Conservation (phyloP, 2,797 vertebrate species). For the Erithacus rubecula region DNA sequence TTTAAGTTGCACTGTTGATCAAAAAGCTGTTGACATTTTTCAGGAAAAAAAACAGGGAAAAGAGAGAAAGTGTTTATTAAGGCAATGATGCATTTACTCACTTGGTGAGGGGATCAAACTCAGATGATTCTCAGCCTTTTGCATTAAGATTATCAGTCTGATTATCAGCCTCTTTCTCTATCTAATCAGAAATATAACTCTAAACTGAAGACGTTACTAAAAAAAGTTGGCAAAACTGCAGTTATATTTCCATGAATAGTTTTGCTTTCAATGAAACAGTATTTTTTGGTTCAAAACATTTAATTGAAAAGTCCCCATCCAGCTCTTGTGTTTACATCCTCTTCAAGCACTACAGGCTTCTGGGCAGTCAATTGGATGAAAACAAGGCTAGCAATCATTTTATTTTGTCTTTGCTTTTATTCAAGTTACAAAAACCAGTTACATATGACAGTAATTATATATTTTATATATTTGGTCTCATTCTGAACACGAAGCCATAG, state of each 20-base stretch:
- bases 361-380: not conserved
- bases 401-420: constrained; percentile 17
- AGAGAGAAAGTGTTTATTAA: not conserved
- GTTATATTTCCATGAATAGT: constrained; percentile 5
- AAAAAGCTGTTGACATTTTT: not conserved
- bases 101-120: not conserved
- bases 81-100: not conserved
- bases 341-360: not conserved
- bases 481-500: not conserved
- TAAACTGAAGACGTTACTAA: not conserved
- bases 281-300: constrained; percentile 28
- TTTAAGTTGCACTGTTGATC: not conserved
- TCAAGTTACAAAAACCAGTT: not conserved
- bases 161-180: not conserved
- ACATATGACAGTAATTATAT: not conserved
- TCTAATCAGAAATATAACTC: not conserved
- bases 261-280: constrained; percentile 27
- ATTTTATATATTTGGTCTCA: not conserved
- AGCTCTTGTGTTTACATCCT: constrained; percentile 2
- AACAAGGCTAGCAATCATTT: not conserved
- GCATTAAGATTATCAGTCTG: not conserved
- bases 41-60: not conserved
- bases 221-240: not conserved
- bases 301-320: not conserved
- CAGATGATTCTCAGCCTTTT: accelerated